Evolutionary conservation across 2,888 invertebrate genomes (phyloP), one percentile per base, ranked within the genome.

Genomic region (Drosophila paucipuncta): DNA sequence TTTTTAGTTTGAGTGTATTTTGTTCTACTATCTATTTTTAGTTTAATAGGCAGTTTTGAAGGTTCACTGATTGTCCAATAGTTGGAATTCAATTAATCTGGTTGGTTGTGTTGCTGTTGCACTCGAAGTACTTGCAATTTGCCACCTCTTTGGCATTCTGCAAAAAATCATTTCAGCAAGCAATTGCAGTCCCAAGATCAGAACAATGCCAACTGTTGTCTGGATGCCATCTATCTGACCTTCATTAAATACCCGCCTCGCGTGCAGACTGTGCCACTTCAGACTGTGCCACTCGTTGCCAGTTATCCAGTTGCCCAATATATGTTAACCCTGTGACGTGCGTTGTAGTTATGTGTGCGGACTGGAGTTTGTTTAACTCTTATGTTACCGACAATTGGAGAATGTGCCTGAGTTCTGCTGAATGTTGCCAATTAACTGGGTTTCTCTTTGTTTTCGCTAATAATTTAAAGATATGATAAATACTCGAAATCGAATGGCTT

Each of bases 341-440:
- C 59, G 50, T 52, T 63, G 74, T 77, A 73, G 77, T 80, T 79
- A 70, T 68, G 65, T 66, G 68, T 50, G 9, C 55, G 53, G 64
- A 61, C 41, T 50, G 37, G 35, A 78, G 78, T 59, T 71, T 72
- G 72, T 64, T 79, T 76, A 66, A 63, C 79, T 52, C 47, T 70
- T 13, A 4, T 73, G 68, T 59, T 47, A 50, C 64, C 53, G 74
- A 66, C 78, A 61, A 64, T 50, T 73, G 60, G 53, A 16, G 18
- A 30, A 55, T 75, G 50, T 43, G 55, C 39, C 54, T 69, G 57
- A 54, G 39, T 62, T 60, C 37, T 33, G 50, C 54, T 47, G 53
- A 4, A 37, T 28, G 43, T 50, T 43, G 43, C 22, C 25, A 49
- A 54, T 13, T 37, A 6, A 37, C 16, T 53, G 7, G 6, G n/a